Percentiles rank a stretch among this genome's conserved stretches.
These are phyloP conservation scores for Schizopygopsis malacanthus DNA, from an alignment of 2,797 vertebrate species.

Conservation along the genomic window DNA sequence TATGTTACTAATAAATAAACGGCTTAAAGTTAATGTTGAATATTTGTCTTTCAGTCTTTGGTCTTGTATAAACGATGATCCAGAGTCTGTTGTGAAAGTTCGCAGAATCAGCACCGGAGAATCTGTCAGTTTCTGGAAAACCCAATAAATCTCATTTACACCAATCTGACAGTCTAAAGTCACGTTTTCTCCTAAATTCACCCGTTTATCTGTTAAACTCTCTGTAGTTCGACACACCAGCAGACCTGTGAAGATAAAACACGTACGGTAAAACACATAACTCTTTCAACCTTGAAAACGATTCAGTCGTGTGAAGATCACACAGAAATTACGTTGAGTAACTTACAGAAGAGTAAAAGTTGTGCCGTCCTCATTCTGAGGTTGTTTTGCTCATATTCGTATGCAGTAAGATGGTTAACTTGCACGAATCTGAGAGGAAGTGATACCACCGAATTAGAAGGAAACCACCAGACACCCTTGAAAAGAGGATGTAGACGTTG, in stretches of 20 bases:
- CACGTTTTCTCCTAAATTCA: not conserved
- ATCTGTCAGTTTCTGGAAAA: not conserved
- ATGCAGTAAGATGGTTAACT: not conserved
- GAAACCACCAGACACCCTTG: not conserved
- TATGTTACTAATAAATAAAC: not conserved
- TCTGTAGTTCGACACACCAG: not conserved
- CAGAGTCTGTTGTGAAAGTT: rapidly evolving
- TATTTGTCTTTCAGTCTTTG: constrained; percentile 14
- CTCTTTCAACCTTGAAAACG: not conserved
- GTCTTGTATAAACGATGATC: rapidly evolving
- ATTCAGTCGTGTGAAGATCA: not conserved
- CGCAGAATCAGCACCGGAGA: not conserved
- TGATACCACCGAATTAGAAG: not conserved
- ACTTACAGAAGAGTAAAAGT: constrained; percentile 18
- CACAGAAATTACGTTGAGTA: not conserved
- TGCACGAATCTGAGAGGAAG: not conserved
- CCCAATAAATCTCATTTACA: not conserved
- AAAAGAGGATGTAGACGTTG: constrained; percentile 4
- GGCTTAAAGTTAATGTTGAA: rapidly evolving
- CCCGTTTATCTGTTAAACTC: not conserved
- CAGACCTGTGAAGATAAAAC: not conserved
- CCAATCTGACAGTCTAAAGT: not conserved
- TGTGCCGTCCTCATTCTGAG: not conserved
- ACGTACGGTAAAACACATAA: not conserved
- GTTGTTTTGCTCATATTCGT: not conserved